Percentiles rank a stretch among this genome's conserved stretches.
phyloP scores from a whole-genome alignment of 2,113 vertebrate genomes.

The Ailuropoda melanoleuca region DNA sequence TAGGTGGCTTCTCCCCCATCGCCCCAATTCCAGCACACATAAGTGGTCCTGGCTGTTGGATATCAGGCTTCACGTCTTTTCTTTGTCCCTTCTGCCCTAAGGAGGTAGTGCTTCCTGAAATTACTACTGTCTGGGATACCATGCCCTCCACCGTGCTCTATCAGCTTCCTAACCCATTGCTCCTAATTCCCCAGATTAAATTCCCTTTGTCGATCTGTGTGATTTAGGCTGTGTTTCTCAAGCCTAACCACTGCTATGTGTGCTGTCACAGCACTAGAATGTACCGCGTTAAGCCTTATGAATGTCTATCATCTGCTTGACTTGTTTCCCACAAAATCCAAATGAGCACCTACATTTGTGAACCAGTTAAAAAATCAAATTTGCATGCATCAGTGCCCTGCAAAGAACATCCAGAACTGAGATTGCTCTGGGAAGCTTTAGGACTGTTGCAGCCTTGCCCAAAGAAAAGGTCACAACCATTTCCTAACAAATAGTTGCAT shows the following conservation, averaged over 20 bases:
- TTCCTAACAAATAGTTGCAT: neutral
- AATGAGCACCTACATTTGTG: neutral
- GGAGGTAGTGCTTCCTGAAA: neutral
- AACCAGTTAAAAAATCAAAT: neutral
- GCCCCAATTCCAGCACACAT: neutral
- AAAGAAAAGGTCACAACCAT: neutral
- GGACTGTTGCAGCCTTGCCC: neutral
- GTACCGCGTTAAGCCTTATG: neutral
- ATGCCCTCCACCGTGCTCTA: neutral
- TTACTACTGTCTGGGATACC: neutral
- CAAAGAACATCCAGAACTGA: neutral
- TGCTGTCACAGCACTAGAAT: neutral
- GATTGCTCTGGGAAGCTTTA: neutral
- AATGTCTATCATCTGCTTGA: neutral
- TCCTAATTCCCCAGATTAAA: neutral
- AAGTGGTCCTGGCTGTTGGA: neutral
- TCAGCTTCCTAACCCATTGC: neutral
- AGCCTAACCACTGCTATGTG: neutral
- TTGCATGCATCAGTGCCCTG: neutral
- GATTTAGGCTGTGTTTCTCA: neutral
- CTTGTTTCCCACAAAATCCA: neutral
- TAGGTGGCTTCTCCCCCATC: fast-evolving
- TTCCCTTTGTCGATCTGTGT: neutral
- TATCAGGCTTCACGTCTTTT: neutral
- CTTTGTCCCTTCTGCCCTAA: neutral